Evolutionary conservation across 2,797 vertebrate genomes (phyloP).

Genomic region (Chaetophractus vellerosus): DNA sequence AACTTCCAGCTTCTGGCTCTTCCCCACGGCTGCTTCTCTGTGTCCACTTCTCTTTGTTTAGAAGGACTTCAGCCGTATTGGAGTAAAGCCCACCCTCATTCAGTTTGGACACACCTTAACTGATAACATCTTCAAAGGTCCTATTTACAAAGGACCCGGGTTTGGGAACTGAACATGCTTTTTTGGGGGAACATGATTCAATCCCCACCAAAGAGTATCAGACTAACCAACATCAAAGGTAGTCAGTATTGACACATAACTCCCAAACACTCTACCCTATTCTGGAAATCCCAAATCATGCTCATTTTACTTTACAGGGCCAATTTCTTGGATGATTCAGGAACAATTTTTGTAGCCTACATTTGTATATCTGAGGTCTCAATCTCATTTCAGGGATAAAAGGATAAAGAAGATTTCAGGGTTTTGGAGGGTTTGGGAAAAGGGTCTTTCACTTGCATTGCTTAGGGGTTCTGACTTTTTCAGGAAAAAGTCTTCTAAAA

Average conservation of each 20-base stretch:
- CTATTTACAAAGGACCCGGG: no score
- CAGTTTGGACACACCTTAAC: no score
- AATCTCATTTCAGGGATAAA: slow-evolving; percentile 13
- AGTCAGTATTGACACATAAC: background rate
- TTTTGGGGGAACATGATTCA: no score
- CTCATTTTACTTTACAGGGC: background rate
- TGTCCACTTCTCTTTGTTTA: no score
- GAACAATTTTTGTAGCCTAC: background rate
- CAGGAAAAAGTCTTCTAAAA: background rate
- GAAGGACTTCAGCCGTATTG: no score
- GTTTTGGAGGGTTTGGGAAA: background rate
- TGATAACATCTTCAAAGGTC: no score
- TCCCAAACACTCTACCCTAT: background rate
- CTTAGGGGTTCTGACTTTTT: background rate
- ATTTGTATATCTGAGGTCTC: background rate
- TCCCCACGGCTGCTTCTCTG: no score
- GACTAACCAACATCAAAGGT: background rate
- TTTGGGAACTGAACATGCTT: no score
- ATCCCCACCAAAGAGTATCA: background rate
- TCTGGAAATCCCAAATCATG: background rate
- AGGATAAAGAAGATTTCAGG: background rate
- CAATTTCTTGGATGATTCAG: background rate
- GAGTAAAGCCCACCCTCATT: no score
- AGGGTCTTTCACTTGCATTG: background rate
- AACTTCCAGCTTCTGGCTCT: no score